Evolutionary conservation across 2,888 invertebrate species (phyloP).

Genomic region (Crematogaster levior): DNA sequence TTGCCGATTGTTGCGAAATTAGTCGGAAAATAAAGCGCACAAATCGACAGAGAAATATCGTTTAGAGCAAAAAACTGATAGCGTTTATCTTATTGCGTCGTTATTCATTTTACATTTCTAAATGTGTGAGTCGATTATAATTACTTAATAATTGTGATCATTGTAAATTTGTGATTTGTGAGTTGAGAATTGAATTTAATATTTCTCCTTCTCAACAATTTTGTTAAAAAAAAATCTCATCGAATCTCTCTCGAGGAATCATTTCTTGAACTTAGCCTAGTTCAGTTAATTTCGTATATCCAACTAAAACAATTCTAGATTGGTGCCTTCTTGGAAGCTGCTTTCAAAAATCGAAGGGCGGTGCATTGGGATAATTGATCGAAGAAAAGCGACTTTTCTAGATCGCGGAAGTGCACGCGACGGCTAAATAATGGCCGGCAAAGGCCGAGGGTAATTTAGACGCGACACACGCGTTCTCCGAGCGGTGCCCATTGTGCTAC

Average conservation of each 20-base stretch:
- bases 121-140: neutral
- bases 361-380: neutral
- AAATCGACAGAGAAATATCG: neutral
- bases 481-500: conserved; percentile 42
- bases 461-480: conserved; percentile 19
- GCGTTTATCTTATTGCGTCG: neutral
- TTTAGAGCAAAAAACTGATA: neutral
- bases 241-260: neutral
- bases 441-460: conserved; percentile 20
- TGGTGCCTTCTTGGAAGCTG: neutral
- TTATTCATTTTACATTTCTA: neutral
- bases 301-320: neutral
- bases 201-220: neutral
- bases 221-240: neutral
- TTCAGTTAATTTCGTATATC: neutral
- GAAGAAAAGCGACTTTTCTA: conserved; percentile 30
- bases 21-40: neutral
- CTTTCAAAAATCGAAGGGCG: neutral
- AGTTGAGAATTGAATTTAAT: neutral
- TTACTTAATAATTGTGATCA: neutral
- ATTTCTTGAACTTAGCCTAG: neutral
- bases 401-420: conserved; percentile 9
- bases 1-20: neutral
- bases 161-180: neutral
- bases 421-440: conserved; percentile 1